phyloP scores from a whole-genome alignment of 2,888 invertebrate species.

The Copidosoma aretas region DNA sequence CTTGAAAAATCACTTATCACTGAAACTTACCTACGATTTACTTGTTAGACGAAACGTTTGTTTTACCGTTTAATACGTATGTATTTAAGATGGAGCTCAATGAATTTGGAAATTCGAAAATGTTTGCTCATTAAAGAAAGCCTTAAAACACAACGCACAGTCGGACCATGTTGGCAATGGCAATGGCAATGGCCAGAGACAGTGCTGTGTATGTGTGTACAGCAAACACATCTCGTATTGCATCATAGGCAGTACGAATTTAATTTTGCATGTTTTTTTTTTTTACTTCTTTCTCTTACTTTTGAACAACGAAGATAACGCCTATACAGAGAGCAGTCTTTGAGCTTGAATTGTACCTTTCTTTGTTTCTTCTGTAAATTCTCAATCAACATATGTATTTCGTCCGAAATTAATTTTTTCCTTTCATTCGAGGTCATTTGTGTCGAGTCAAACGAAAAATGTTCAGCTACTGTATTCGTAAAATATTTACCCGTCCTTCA shows the following conservation, averaged over 20 bases:
- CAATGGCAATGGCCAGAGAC: slow-evolving; percentile 40
- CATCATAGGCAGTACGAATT: slow-evolving; percentile 47
- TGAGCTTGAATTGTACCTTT: slow-evolving; percentile 14
- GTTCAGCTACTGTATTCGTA: too few species aligned
- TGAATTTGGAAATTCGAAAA: slow-evolving; percentile 12
- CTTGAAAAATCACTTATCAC: slow-evolving; percentile 27
- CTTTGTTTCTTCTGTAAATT: slow-evolving; percentile 3
- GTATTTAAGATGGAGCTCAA: too few species aligned
- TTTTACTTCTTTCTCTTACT: slow-evolving; percentile 15
- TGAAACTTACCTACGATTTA: background rate
- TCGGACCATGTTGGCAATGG: slow-evolving; percentile 6
- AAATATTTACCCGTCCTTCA: too few species aligned
- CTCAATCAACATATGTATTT: background rate
- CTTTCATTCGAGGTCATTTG: too few species aligned
- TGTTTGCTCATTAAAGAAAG: slow-evolving; percentile 1
- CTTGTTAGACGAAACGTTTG: too few species aligned
- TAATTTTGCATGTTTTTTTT: slow-evolving; percentile 30
- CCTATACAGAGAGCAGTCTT: slow-evolving; percentile 32
- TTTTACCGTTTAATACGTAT: background rate
- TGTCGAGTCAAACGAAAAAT: too few species aligned
- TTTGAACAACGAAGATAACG: slow-evolving; percentile 38
- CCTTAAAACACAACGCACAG: background rate
- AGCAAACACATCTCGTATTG: slow-evolving; percentile 45
- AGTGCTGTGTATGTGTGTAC: slow-evolving; percentile 43
- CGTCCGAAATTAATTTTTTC: too few species aligned